Base-by-base conservation (phyloP, 2,113 vertebrate species). In the Corythaeola cristata region DNA sequence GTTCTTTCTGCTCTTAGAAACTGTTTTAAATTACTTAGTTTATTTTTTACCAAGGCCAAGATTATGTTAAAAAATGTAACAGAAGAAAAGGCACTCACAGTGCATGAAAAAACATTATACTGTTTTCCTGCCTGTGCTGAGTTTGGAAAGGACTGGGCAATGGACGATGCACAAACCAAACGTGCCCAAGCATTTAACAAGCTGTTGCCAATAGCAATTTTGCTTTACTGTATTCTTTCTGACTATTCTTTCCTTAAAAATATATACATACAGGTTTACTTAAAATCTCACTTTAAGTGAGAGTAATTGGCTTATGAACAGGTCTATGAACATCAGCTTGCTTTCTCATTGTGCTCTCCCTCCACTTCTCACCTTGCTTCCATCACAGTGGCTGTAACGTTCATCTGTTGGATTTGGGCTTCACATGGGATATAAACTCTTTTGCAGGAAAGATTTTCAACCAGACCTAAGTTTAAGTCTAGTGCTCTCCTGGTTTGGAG, bases 331-430 rank as follows among this genome's bases (percentile, higher is more conserved):
- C 28, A 50, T 19, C 33, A 81, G 11, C 19, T 53, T 86, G 16
- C 50, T 74, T 89, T 44, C 21, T 78, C 13, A 26, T 50, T 71
- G 11, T 12, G 11, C 14, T 87, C 56, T 82, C 13, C 20, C 27
- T 71, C 52, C 1, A 1, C 44, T 87, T 78, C 21, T 15, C 17
- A 18, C 23, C 21, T 60, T 4, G 1, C 41, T 74, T 80, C 41
- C 33, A 14, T 32, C 0, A 0, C 41, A 58, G 68, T 41, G 20
- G 45, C 28, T 84, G 22, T 33, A 75, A 56, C 12, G 3, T 11
- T n/a, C 7, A 13, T 17, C 50, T 50, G 37, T 6, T 47, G 53
- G 37, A 60, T 60, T 32, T 79, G 74, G 66, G 47, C 21, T 63
- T 47, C 1, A 2, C 1, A 0, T 69, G 32, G 24, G 14, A 20